These are phyloP conservation scores for Neodiprion pinetum DNA, from an alignment of 1,140 invertebrate genomes.

Conservation along the genomic window DNA sequence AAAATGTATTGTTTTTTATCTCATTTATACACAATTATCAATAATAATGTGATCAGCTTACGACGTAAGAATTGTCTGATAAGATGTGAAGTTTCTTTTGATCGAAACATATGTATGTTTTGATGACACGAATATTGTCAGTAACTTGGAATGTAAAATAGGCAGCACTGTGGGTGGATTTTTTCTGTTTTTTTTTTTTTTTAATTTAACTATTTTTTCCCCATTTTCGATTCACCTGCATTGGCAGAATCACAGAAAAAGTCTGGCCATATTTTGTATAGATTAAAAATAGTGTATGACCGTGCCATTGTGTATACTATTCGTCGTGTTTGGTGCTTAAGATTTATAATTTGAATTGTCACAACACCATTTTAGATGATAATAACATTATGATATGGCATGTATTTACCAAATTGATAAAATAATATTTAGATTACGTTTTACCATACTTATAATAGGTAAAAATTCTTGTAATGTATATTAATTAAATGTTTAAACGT, in stretches of 20 bases:
- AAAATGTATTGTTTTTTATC: not conserved
- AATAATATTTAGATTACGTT: too few species aligned
- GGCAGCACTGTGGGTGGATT: not conserved
- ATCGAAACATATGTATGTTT: not conserved
- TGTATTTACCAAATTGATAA: not conserved
- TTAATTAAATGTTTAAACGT: too few species aligned
- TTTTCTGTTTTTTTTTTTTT: not conserved
- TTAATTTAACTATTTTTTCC: too few species aligned
- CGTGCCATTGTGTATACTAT: constrained; percentile 43
- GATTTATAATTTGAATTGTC: not conserved
- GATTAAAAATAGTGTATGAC: constrained; percentile 27
- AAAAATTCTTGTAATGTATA: too few species aligned
- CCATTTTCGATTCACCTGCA: constrained; percentile 26
- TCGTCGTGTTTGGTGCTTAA: constrained; percentile 32
- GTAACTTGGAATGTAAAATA: not conserved
- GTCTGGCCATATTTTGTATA: constrained; percentile 37
- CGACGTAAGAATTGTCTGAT: not conserved
- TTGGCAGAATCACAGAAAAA: constrained; percentile 29
- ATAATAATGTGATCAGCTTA: not conserved
- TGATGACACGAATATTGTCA: not conserved
- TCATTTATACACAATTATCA: not conserved
- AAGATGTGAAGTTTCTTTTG: too few species aligned
- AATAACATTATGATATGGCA: not conserved
- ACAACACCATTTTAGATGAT: not conserved
- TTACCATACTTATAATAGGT: too few species aligned